phyloP scores from a whole-genome alignment of 23 tunicate species.

The Aplidium turbinatum region DNA sequence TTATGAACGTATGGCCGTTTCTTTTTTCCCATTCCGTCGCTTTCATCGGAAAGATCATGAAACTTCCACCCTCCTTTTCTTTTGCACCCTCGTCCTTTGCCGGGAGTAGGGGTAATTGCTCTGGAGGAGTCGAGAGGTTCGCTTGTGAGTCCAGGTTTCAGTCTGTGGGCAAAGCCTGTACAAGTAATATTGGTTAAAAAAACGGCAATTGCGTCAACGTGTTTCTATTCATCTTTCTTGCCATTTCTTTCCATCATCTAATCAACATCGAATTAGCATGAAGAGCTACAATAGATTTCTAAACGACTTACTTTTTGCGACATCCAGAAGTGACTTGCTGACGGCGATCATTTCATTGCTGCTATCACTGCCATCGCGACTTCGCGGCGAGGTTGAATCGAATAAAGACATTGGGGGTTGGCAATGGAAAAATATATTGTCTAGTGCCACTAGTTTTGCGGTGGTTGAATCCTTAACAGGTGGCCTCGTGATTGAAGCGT shows the following conservation, averaged over 20 bases:
- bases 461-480: constrained; percentile 2
- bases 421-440: constrained; percentile 35
- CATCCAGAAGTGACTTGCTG: constrained; percentile 18
- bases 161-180: no score
- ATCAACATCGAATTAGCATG: no score
- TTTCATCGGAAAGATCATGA: constrained; percentile 82
- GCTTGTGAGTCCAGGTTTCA: no score
- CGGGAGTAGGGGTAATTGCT: no score
- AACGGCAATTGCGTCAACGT: no score
- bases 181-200: no score
- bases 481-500: constrained; percentile 10
- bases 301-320: constrained; percentile 23
- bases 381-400: constrained; percentile 6
- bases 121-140: no score
- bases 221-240: no score
- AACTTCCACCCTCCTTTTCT: constrained; percentile 87
- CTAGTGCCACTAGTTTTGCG: constrained; percentile 42
- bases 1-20: constrained; percentile 75
- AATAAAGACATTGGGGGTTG: constrained; percentile 31
- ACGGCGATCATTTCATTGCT: constrained; percentile 14
- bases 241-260: no score
- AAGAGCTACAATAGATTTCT: no score
- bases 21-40: constrained; percentile 58
- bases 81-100: constrained; percentile 31
- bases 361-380: constrained; percentile 12